Percentiles rank a stretch among this genome's conserved stretches.
phyloP scores from a whole-genome alignment of 2,888 invertebrate species.

The Cephus pulcher region DNA sequence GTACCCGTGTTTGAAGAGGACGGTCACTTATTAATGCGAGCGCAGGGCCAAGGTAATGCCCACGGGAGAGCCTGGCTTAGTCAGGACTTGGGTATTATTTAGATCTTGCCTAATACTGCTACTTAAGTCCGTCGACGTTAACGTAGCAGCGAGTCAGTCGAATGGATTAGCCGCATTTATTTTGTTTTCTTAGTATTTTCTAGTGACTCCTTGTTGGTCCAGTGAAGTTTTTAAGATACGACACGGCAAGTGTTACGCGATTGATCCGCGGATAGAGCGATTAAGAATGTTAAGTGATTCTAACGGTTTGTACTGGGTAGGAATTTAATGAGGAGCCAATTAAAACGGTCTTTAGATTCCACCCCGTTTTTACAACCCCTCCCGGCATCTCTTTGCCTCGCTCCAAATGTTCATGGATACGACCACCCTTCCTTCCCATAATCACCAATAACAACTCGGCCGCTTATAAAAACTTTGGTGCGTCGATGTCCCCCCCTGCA shows the following conservation, averaged over 20 bases:
- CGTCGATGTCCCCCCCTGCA: constrained; percentile 17
- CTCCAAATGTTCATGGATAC: neutral
- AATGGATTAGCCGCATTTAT: constrained; percentile 2
- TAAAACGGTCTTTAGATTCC: constrained; percentile 34
- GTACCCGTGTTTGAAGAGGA: constrained; percentile 26
- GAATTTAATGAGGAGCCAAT: constrained; percentile 22
- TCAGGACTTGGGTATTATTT: constrained; percentile 54
- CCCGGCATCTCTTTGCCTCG: neutral
- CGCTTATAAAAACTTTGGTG: constrained; percentile 57
- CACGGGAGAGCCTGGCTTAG: constrained; percentile 44
- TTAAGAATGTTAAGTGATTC: neutral
- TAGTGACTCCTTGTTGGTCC: neutral
- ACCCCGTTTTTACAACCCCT: neutral
- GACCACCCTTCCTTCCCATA: constrained; percentile 41
- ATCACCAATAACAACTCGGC: constrained; percentile 60
- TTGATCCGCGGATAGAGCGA: neutral
- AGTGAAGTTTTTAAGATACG: neutral
- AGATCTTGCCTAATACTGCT: constrained; percentile 48
- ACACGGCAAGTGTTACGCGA: neutral
- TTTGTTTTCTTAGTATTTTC: neutral
- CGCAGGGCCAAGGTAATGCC: constrained; percentile 48
- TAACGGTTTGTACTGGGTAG: neutral
- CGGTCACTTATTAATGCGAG: constrained; percentile 63
- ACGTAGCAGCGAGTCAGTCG: constrained; percentile 19
- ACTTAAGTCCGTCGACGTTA: constrained; percentile 20